A percentile compares a stretch with the other conserved stretches of the same genome.
phyloP scores from a whole-genome alignment of 2,797 vertebrate species.

The Sebastes alutus region DNA sequence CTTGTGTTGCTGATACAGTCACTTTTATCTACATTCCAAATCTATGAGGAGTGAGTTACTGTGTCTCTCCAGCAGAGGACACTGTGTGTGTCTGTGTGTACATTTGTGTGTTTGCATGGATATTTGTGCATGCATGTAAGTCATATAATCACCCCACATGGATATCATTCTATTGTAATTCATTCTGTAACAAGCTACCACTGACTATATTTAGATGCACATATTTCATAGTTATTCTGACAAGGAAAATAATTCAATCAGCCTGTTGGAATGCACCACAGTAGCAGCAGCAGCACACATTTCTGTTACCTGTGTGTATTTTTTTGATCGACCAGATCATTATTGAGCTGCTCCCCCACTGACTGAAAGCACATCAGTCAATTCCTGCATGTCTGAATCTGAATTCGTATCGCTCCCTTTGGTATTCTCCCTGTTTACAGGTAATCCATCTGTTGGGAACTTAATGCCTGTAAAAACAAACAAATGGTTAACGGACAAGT shows the following conservation, averaged over 20 bases:
- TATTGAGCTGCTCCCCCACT: conserved; percentile 22
- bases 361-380: conserved; percentile 29
- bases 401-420: conserved; percentile 31
- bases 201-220: neutral
- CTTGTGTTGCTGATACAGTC: neutral
- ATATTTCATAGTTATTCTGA: neutral
- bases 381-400: conserved; percentile 5
- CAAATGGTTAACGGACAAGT: conserved; percentile 1
- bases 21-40: conserved; percentile 1
- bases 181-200: neutral
- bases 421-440: conserved; percentile 12
- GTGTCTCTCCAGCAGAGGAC: conserved; percentile 49
- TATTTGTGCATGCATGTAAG: conserved; percentile 10
- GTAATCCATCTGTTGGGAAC: conserved; percentile 5
- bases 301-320: neutral
- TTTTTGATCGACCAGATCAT: conserved; percentile 10
- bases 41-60: neutral
- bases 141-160: conserved; percentile 15
- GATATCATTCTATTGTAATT: neutral
- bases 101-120: neutral
- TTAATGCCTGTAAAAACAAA: neutral
- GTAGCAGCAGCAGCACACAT: neutral
- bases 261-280: neutral
- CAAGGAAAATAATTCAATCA: neutral
- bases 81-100: neutral